Evolutionary conservation across 2,888 invertebrate genomes (phyloP).

Genomic region (Keiferia lycopersicella): DNA sequence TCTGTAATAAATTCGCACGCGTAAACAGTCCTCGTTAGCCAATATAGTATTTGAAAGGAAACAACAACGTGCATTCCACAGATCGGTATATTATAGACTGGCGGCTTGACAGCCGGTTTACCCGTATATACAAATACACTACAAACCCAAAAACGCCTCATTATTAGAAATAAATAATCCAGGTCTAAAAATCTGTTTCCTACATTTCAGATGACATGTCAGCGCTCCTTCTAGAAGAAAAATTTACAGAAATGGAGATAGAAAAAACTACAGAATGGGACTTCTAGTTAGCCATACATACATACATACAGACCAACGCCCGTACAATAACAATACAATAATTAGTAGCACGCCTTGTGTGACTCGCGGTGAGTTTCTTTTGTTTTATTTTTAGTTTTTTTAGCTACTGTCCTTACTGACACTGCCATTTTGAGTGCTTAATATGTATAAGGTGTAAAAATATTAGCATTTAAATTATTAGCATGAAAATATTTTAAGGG

Average conservation of each 20-base stretch:
- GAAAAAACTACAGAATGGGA: slow-evolving; percentile 84
- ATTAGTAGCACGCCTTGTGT: slow-evolving; percentile 8
- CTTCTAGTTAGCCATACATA: slow-evolving; percentile 76
- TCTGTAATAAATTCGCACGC: too few species aligned
- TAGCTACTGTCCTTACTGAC: background rate
- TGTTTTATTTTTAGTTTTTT: background rate
- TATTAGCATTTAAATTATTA: too few species aligned
- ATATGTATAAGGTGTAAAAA: too few species aligned
- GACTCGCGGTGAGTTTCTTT: slow-evolving; percentile 9
- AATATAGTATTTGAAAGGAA: too few species aligned
- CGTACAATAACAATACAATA: slow-evolving; percentile 21
- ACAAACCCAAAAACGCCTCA: too few species aligned
- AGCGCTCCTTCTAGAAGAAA: slow-evolving; percentile 80
- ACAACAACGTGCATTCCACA: too few species aligned
- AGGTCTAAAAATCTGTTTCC: too few species aligned
- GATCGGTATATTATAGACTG: background rate
- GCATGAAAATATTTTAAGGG: background rate
- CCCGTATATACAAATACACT: too few species aligned
- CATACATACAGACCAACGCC: slow-evolving; percentile 6
- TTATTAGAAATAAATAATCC: too few species aligned
- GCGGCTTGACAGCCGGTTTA: too few species aligned
- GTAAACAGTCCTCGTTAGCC: too few species aligned
- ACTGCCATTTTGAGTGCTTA: too few species aligned
- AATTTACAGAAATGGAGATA: slow-evolving; percentile 82
- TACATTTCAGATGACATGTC: slow-evolving; percentile 80